phyloP scores from a whole-genome alignment of 2,888 invertebrate species.

The Drosophila mimetica region DNA sequence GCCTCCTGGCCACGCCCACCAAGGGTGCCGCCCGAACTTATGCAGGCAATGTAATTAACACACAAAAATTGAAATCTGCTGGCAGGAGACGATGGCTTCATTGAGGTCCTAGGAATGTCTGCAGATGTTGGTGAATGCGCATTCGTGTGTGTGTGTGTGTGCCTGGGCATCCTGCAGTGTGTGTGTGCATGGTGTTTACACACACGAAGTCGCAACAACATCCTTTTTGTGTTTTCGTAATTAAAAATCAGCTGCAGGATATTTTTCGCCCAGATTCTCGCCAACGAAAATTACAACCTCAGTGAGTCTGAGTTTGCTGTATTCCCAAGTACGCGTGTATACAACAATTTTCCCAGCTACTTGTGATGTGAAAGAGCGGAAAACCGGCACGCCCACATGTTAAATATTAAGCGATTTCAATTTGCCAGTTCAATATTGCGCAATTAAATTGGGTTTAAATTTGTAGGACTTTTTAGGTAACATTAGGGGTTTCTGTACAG shows the following conservation, averaged over 20 bases:
- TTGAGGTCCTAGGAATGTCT: constrained; percentile 68
- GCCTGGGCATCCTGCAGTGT: constrained; percentile 30
- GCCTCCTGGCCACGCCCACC: constrained; percentile 12
- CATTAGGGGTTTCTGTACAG: no score
- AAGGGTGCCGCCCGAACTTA: constrained; percentile 55
- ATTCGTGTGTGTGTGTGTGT: constrained; percentile 11
- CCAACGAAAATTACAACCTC: constrained; percentile 59
- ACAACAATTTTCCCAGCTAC: constrained; percentile 57
- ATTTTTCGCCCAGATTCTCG: constrained; percentile 63
- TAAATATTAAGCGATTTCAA: not conserved
- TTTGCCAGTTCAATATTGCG: not conserved
- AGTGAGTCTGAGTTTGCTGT: constrained; percentile 35
- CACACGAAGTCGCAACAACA: constrained; percentile 70
- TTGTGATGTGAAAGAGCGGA: constrained; percentile 36
- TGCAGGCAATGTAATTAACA: constrained; percentile 76
- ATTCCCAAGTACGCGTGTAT: constrained; percentile 9
- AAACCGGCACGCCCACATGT: constrained; percentile 1
- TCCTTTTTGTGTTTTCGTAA: constrained; percentile 71
- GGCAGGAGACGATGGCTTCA: constrained; percentile 66
- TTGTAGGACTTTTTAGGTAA: no score
- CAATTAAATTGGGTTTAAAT: constrained; percentile 1
- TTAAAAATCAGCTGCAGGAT: constrained; percentile 78
- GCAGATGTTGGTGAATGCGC: constrained; percentile 12
- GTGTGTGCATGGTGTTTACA: constrained; percentile 50
- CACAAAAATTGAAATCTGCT: constrained; percentile 78